These are phyloP conservation scores for Entosphenus tridentatus DNA, from an alignment of 2,113 vertebrate genomes.

Conservation along the genomic window DNA sequence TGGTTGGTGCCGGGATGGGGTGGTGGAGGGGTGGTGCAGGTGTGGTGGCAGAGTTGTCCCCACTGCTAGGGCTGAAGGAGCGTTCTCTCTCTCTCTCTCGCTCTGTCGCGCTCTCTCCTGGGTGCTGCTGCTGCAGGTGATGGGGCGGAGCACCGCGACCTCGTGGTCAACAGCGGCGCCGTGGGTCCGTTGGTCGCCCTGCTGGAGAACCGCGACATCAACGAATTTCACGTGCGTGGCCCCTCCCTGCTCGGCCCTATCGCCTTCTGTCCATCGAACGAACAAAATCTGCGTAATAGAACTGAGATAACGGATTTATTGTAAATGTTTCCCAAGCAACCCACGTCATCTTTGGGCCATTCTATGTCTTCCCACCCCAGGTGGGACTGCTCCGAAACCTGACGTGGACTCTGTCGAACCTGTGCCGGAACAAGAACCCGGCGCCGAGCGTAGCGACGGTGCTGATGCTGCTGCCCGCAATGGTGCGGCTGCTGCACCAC, in stretches of 20 bases:
- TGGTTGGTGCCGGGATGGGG: neutral
- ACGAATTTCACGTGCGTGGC: no score
- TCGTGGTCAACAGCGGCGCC: conserved; percentile 61
- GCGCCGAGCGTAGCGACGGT: conserved; percentile 14
- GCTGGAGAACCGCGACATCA: conserved; percentile 15
- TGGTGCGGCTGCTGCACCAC: neutral
- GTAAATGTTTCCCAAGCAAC: no score
- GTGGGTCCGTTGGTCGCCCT: conserved; percentile 37
- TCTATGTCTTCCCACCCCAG: conserved; percentile 17
- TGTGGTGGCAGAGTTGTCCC: neutral
- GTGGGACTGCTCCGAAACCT: conserved; percentile 60
- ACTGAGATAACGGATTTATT: no score
- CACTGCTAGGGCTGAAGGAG: neutral
- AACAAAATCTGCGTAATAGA: no score
- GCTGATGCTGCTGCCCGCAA: neutral
- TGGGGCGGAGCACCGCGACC: conserved; percentile 47
- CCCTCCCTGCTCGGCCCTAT: no score
- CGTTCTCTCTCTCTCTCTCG: neutral
- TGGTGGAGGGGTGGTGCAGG: no score
- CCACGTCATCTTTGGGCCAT: no score
- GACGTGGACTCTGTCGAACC: conserved; percentile 84
- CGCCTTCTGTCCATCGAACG: no score
- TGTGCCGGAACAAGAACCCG: conserved; percentile 95
- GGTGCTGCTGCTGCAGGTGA: conserved; percentile 30
- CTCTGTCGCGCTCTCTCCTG: no score